Evolutionary conservation across 2,888 invertebrate genomes (phyloP).

Genomic region (Diplazon laetatorius): DNA sequence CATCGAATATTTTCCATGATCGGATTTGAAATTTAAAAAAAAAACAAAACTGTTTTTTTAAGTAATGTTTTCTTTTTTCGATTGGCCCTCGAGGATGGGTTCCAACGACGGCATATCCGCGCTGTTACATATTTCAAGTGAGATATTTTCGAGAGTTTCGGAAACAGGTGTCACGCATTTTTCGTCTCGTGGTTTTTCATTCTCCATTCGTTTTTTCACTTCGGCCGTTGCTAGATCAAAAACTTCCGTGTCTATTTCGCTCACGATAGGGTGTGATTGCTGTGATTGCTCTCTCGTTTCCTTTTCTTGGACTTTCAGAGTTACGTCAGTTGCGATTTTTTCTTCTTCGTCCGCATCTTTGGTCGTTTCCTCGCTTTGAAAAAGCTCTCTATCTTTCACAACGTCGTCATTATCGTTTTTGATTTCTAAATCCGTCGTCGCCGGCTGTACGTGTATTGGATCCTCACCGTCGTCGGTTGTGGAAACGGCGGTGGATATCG

Average conservation of each 20-base stretch:
- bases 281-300: no score
- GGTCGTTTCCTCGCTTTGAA: neutral
- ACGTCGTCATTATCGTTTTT: slow-evolving; percentile 12
- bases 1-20: neutral
- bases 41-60: slow-evolving; percentile 11
- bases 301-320: neutral
- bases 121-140: slow-evolving; percentile 72
- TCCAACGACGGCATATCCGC: slow-evolving; percentile 72
- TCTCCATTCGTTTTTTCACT: slow-evolving; percentile 65
- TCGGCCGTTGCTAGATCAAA: slow-evolving; percentile 70
- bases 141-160: slow-evolving; percentile 72
- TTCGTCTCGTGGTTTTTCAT: slow-evolving; percentile 41
- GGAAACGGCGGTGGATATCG: slow-evolving; percentile 21
- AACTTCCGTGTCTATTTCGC: slow-evolving; percentile 66
- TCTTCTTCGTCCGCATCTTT: slow-evolving; percentile 6
- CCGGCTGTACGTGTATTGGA: neutral
- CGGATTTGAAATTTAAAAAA: neutral
- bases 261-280: slow-evolving; percentile 42
- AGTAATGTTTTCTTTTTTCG: slow-evolving; percentile 12
- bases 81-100: slow-evolving; percentile 62
- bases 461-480: slow-evolving; percentile 41
- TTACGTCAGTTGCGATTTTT: neutral
- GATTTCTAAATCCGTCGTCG: neutral
- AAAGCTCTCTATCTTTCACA: slow-evolving; percentile 6
- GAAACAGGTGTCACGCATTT: slow-evolving; percentile 28